Evolutionary conservation across 2,888 invertebrate species (phyloP), one percentile per base, ranked within the genome.

Genomic region (Coelopa pilipes): DNA sequence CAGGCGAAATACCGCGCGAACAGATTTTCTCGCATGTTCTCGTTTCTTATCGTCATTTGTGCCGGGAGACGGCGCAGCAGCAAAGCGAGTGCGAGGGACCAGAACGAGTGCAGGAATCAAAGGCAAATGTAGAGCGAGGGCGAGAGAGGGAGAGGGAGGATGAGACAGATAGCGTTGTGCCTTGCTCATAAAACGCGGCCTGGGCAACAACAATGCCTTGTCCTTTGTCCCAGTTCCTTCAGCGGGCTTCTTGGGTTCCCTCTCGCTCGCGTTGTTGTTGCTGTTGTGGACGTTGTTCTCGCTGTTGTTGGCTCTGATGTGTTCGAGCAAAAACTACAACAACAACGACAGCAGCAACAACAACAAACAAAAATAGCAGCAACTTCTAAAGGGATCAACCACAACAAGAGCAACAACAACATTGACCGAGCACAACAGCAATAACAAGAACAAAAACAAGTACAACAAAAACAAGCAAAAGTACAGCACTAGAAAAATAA

Each of bases 11-110:
- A n/a, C 19, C 65, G 12, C 71, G 65, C 53, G 65, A 60, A 70
- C 55, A 68, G 45, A 68, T 57, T 55, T 57, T 68, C 70, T 15
- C 70, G 17, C 62, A 62, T 57, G 50, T 62, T 62, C 17, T 17
- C 19, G 55, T 66, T 47, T 75, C 65, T 72, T 72, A 75, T 75
- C 65, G 70, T 75, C 60, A 72, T 72, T 60, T 75, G 65, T 65
- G 72, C 57, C 72, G 69, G 55, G 53, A 45, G 67, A 70, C 45
- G 45, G 59, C 66, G 66, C 50, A 66, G 19, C 17, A 46, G n/a
- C 46, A 69, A 55, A 34, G 17, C 55, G 45, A 55, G 17, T 17
- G 21, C 46, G 17, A 65, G 17, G 55, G 34, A 34, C 4, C 34
- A 34, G 34, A 34, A 34, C 34, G 34, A 34, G 7, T 34, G 34